phyloP scores from a whole-genome alignment of 2,888 invertebrate species.

The Trissonchulus sp. region DNA sequence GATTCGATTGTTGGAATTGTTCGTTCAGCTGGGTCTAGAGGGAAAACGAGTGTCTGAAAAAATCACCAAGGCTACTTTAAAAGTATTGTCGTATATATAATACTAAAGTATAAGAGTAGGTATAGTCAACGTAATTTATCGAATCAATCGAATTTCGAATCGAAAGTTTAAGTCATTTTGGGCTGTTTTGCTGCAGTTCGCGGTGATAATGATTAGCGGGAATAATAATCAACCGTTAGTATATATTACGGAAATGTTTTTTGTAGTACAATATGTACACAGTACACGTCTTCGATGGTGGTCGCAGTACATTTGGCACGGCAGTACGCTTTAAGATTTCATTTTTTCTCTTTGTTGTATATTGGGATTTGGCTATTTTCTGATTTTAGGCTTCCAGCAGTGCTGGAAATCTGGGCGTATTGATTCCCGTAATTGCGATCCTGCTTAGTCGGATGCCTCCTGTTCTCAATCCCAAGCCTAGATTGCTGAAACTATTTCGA shows the following conservation, averaged over 20 bases:
- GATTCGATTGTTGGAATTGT: constrained; percentile 79
- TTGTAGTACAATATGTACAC: no score
- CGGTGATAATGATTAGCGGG: no score
- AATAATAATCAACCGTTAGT: no score
- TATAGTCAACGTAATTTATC: constrained; percentile 20
- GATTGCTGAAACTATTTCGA: constrained; percentile 89
- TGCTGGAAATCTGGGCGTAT: constrained; percentile 91
- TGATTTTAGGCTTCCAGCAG: constrained; percentile 76
- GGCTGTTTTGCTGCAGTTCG: no score
- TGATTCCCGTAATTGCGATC: constrained; percentile 95
- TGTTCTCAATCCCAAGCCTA: constrained; percentile 79
- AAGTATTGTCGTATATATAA: no score
- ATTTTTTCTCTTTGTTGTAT: no score
- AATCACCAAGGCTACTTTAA: constrained; percentile 64
- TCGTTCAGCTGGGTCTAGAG: constrained; percentile 93
- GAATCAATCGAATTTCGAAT: constrained; percentile 21
- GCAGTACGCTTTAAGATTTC: no score
- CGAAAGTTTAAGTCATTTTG: constrained; percentile 19
- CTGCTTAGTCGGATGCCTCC: constrained; percentile 74
- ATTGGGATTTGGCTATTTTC: no score
- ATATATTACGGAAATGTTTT: no score
- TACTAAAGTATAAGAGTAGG: neutral
- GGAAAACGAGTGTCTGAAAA: constrained; percentile 91
- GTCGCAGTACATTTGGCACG: no score
- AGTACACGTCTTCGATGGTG: no score